These are phyloP conservation scores for Porites lobata DNA, from an alignment of 92 coral and sea anemone species.

Conservation along the genomic window DNA sequence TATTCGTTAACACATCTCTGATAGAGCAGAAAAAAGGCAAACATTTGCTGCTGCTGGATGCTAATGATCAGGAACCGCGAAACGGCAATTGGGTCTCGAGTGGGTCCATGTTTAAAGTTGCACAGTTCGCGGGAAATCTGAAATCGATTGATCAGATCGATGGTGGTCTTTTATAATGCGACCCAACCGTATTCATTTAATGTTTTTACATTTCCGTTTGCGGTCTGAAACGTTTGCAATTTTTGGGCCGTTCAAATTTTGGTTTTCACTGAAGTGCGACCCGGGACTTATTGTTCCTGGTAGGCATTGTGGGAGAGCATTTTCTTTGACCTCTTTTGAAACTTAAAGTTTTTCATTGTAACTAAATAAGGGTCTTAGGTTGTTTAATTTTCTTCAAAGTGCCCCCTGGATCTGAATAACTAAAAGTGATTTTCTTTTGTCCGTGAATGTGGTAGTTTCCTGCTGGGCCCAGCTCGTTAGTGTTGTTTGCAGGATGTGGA, in stretches of 20 bases:
- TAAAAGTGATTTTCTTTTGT: too few relatives aligned
- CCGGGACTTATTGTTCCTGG: neutral
- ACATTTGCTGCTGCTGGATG: slow-evolving; percentile 1
- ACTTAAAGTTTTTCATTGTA: too few relatives aligned
- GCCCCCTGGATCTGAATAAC: too few relatives aligned
- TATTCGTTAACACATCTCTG: neutral
- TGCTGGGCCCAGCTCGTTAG: too few relatives aligned
- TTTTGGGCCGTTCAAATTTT: neutral
- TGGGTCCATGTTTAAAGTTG: slow-evolving; percentile 1
- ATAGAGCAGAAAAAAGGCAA: neutral
- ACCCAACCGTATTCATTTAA: neutral
- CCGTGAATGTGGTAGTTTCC: too few relatives aligned
- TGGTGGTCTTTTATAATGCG: neutral
- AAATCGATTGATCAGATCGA: neutral
- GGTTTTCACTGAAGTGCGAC: neutral
- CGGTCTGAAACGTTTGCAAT: neutral
- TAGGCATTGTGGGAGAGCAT: too few relatives aligned
- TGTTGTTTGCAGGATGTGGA: too few relatives aligned
- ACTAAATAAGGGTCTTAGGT: too few relatives aligned
- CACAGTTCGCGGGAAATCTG: neutral
- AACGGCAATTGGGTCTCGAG: neutral
- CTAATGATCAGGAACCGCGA: neutral
- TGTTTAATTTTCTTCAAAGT: too few relatives aligned
- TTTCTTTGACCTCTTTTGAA: too few relatives aligned
- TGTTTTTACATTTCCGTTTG: neutral